Percentiles rank a stretch among this genome's conserved stretches.
Conservation (phyloP, 2,888 invertebrate genomes). For the Drosophila tripunctata region DNA sequence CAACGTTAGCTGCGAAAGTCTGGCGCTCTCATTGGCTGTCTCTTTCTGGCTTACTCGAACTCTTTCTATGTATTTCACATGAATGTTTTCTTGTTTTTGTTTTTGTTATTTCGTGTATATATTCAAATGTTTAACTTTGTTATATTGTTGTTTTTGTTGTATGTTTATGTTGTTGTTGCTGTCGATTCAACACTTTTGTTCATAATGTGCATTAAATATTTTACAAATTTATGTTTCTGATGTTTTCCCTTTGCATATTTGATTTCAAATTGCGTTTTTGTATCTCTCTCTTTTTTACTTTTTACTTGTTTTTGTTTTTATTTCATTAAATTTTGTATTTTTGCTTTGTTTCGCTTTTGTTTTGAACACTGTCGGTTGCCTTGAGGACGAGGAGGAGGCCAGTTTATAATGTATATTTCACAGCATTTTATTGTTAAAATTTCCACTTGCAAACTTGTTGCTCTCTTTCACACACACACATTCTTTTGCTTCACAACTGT, state of each 20-base stretch:
- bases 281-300: conserved; percentile 4
- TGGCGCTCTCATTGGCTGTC: conserved; percentile 50
- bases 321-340: too few species aligned
- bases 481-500: conserved; percentile 35
- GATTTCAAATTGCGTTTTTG: conserved; percentile 21
- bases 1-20: conserved; percentile 67
- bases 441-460: conserved; percentile 79
- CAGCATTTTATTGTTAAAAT: conserved; percentile 75
- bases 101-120: conserved; percentile 38
- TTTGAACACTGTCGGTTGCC: conserved; percentile 46
- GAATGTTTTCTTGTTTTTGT: conserved; percentile 23
- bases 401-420: conserved; percentile 64
- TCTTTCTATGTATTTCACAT: conserved; percentile 56
- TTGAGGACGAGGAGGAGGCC: conserved; percentile 39
- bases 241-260: conserved; percentile 18
- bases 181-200: conserved; percentile 43
- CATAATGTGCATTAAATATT: conserved; percentile 44
- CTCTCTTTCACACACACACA: conserved; percentile 56
- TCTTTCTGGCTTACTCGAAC: conserved; percentile 40
- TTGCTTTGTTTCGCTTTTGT: conserved; percentile 19
- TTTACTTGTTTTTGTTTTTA: conserved; percentile 18
- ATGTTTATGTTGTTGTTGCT: conserved; percentile 29
- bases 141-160: conserved; percentile 22
- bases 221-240: conserved; percentile 17
- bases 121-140: conserved; percentile 50